Percentiles rank a stretch among this genome's conserved stretches.
Evolutionary conservation across 2,797 vertebrate species (phyloP).

Genomic region (Chaunax sp.): DNA sequence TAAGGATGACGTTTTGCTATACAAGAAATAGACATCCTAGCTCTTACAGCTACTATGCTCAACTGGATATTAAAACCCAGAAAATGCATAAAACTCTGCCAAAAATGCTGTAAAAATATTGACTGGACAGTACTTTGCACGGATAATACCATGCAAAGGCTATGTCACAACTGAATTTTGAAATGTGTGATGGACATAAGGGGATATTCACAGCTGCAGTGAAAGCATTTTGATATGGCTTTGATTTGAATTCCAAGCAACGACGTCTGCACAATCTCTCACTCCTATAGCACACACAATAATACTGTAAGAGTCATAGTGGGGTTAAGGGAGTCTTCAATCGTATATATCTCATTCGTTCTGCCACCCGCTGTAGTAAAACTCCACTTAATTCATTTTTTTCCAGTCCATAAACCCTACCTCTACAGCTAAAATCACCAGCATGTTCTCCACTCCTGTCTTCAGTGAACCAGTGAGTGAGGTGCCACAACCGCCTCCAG

Average conservation of each 20-base stretch:
- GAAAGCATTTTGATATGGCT: slow-evolving; percentile 10
- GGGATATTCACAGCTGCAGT: neutral
- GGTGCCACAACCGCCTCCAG: slow-evolving; percentile 38
- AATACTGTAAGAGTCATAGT: slow-evolving; percentile 27
- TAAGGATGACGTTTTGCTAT: neutral
- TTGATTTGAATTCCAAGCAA: slow-evolving; percentile 11
- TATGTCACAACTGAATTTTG: slow-evolving; percentile 7
- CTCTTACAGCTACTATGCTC: neutral
- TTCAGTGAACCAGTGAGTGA: slow-evolving; percentile 53
- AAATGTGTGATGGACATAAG: neutral
- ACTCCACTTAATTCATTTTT: slow-evolving; percentile 66
- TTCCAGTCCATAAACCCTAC: slow-evolving; percentile 64
- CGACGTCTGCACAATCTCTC: slow-evolving; percentile 1
- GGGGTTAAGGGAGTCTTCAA: slow-evolving; percentile 15
- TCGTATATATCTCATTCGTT: slow-evolving; percentile 62
- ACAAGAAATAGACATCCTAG: too few relatives aligned
- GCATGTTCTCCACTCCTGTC: slow-evolving; percentile 36
- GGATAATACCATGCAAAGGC: neutral
- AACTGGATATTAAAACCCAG: neutral
- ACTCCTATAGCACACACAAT: neutral
- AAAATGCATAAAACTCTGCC: neutral
- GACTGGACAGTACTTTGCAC: too few relatives aligned
- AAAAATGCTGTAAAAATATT: neutral
- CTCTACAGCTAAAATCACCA: slow-evolving; percentile 44
- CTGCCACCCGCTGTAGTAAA: slow-evolving; percentile 59